Conservation (phyloP, 2,797 vertebrate species). For the Characodon lateralis region DNA sequence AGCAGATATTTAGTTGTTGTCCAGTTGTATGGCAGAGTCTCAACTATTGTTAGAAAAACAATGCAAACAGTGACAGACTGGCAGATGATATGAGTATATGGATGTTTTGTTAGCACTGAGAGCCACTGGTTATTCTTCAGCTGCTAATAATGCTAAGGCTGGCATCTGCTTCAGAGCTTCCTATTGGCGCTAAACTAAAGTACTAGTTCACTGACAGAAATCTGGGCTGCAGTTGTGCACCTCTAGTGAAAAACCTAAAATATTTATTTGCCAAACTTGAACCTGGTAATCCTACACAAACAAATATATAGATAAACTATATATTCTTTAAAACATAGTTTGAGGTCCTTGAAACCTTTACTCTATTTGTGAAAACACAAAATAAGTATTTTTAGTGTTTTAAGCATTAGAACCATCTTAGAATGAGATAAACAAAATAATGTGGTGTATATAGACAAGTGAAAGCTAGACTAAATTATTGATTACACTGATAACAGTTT, state of each 20-base stretch:
- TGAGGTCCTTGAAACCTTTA: background rate
- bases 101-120: background rate
- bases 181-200: background rate
- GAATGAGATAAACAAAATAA: background rate
- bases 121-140: background rate
- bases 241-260: background rate
- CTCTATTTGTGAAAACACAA: background rate
- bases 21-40: background rate
- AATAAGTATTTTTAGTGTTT: background rate
- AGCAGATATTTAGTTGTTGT: background rate
- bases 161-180: background rate
- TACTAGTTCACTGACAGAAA: background rate
- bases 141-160: background rate
- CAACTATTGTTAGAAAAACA: background rate
- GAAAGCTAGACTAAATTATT: too few species aligned
- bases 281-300: too few species aligned
- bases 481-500: too few species aligned
- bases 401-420: background rate
- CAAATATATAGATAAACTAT: background rate
- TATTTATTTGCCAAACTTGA: background rate
- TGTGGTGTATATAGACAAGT: too few species aligned
- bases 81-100: background rate
- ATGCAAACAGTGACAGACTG: too few species aligned
- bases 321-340: background rate
- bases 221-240: background rate